phyloP scores from a whole-genome alignment of 2,113 vertebrate genomes.

The Morphnarchus princeps region DNA sequence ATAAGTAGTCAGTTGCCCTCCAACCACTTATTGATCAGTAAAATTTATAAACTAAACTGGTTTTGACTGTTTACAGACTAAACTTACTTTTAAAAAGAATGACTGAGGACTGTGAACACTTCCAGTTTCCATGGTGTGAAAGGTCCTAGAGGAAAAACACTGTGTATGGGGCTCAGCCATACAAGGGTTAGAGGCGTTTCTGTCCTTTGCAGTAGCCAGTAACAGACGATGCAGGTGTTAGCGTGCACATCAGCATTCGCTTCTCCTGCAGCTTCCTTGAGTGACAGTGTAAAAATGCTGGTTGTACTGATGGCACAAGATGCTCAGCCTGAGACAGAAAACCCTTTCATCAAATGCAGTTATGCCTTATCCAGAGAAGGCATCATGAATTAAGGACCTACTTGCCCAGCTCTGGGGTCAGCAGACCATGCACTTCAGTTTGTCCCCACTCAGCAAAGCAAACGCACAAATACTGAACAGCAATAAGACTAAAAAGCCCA shows the following conservation, averaged over 20 bases:
- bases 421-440: not conserved
- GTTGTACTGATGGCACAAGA: not conserved
- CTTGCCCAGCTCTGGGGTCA: not conserved
- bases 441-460: not conserved
- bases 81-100: not conserved
- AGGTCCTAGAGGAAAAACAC: not conserved
- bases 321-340: not conserved
- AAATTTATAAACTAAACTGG: not conserved
- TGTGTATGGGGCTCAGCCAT: not conserved
- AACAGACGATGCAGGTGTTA: fast-evolving
- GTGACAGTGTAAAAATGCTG: not conserved
- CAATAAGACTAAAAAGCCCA: not conserved
- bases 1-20: not conserved
- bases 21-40: not conserved
- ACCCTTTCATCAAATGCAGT: not conserved
- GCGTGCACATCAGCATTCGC: not conserved
- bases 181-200: not conserved
- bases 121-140: not conserved
- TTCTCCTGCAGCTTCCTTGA: not conserved
- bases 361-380: not conserved
- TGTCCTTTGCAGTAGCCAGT: not conserved
- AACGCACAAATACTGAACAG: not conserved
- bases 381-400: not conserved
- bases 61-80: not conserved
- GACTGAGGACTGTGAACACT: not conserved